phyloP scores from a whole-genome alignment of 1,140 invertebrate genomes.

The Megathymus violae region DNA sequence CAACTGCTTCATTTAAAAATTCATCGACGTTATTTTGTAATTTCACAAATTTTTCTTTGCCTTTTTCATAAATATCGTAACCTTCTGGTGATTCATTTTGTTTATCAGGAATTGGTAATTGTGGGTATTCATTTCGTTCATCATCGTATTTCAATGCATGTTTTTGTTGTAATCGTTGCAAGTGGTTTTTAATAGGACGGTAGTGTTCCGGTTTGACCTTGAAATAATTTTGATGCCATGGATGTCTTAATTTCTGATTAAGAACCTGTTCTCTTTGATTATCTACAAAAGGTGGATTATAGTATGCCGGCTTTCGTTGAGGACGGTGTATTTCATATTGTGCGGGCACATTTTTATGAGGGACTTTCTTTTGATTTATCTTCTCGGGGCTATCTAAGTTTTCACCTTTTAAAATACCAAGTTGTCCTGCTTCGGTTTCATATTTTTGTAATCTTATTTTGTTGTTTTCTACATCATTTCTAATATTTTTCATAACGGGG shows the following conservation, averaged over 20 bases:
- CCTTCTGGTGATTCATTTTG: conserved; percentile 63
- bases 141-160: conserved; percentile 76
- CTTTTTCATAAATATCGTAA: conserved; percentile 78
- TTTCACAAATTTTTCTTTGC: conserved; percentile 65
- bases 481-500: conserved; percentile 70
- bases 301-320: conserved; percentile 69
- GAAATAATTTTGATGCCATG: conserved; percentile 68
- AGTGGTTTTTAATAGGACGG: conserved; percentile 68
- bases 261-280: conserved; percentile 58
- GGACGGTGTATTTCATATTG: conserved; percentile 73
- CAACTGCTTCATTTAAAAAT: conserved; percentile 65
- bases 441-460: conserved; percentile 70
- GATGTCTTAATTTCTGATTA: conserved; percentile 73
- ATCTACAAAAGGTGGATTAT: conserved; percentile 48
- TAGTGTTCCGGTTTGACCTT: conserved; percentile 78
- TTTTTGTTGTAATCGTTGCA: conserved; percentile 66
- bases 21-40: conserved; percentile 70
- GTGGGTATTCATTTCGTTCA: conserved; percentile 78
- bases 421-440: conserved; percentile 64
- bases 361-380: conserved; percentile 61
- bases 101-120: conserved; percentile 51
- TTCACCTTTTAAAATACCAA: conserved; percentile 58
- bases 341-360: conserved; percentile 66
- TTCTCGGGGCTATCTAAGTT: conserved; percentile 65
- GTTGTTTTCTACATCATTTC: conserved; percentile 66